phyloP scores from a whole-genome alignment of 1,140 invertebrate genomes.

The Ostrea edulis region DNA sequence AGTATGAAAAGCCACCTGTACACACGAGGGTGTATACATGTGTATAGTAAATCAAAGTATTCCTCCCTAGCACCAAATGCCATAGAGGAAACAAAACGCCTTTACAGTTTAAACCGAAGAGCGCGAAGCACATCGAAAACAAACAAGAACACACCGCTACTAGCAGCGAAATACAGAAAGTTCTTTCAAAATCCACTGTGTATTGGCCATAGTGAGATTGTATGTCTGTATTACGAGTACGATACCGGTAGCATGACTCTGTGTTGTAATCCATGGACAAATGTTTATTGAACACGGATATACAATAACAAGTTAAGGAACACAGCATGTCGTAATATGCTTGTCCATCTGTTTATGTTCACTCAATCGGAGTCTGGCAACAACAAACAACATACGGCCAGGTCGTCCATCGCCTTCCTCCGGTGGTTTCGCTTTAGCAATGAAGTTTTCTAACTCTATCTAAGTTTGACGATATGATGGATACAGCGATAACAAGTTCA shows the following conservation, averaged over 20 bases:
- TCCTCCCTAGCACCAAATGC: no score
- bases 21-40: no score
- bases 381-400: not conserved
- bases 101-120: not conserved
- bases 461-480: not conserved
- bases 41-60: no score
- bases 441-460: not conserved
- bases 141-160: not conserved
- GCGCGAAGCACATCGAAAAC: not conserved
- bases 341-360: slow-evolving; percentile 16
- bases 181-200: not conserved
- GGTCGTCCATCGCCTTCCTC: not conserved
- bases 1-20: no score
- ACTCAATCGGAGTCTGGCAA: not conserved
- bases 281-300: not conserved
- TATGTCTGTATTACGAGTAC: not conserved
- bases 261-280: not conserved
- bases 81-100: not conserved
- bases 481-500: not conserved
- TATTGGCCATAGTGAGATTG: not conserved
- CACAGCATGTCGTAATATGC: not conserved
- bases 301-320: not conserved
- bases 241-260: not conserved
- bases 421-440: no score
- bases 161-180: not conserved